Evolutionary conservation across 1,140 invertebrate species (phyloP), one percentile per base, ranked within the genome.

Genomic region (Nylanderia fulva): DNA sequence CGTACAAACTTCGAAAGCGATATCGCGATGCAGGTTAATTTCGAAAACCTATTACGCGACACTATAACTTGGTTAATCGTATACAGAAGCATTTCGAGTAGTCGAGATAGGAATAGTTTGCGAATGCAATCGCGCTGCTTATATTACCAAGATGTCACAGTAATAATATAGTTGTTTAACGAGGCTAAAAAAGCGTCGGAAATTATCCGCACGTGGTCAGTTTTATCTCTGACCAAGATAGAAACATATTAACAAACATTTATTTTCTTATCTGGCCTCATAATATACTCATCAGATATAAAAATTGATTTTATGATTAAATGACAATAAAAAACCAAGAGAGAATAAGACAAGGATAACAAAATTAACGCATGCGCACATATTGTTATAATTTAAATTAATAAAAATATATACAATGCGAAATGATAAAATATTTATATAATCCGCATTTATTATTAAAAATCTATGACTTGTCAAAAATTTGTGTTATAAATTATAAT

Each of bases 1-100:
- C 7, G 13, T 45, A 6, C 21, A 13, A 68, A 76, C 39, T 80
- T 69, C 3, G 11, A 24, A 24, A 29, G 11, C 1, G 33, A 71
- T 56, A 56, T 29, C 33, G 24, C 36, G n/a, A 24, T 36, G 24
- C 36, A 42, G 11, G 18, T 79, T 66, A 79, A 79, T 79, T 56
- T 79, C 42, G 15, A 36, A 42, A 80, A 58, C 48, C 15, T 71
- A n/a, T 80, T 39, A 68, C 21, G 5, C 33, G 29, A 36, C 21
- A 33, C 2, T 7, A 33, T 42, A 69, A 80, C 45, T 64, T 13
- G 21, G 33, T 64, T 64, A 64, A 56, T 61, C 33, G 11, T 18
- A n/a, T 21, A 21, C 3, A 13, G 15, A 18, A 39, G 71, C 15
- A 27, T 29, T 71, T 11, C 54, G 33, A 60, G 3, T n/a, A 66